phyloP scores from a whole-genome alignment of 1,140 invertebrate species.

The Acromyrmex heyeri region DNA sequence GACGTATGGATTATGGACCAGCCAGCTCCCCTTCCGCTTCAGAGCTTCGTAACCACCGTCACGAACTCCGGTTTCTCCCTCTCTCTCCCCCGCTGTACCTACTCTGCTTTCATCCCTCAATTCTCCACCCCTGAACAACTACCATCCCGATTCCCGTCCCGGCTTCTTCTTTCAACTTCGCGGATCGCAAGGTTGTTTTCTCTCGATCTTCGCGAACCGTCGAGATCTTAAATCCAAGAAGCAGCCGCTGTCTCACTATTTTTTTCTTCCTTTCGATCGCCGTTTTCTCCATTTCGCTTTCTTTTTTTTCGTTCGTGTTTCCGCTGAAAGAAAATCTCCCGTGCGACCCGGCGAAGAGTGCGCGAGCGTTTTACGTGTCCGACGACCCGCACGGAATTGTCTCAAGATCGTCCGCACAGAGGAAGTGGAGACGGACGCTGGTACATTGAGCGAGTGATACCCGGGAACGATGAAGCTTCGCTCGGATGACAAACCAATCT shows the following conservation, averaged over 20 bases:
- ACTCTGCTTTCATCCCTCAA: constrained; percentile 30
- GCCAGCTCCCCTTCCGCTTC: constrained; percentile 18
- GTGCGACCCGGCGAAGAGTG: constrained; percentile 14
- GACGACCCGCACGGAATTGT: constrained; percentile 68
- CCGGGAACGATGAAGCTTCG: constrained; percentile 53
- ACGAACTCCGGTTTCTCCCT: background rate
- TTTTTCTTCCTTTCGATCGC: background rate
- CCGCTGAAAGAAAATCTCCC: constrained; percentile 47
- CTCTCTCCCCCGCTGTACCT: background rate
- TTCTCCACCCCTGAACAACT: constrained; percentile 15
- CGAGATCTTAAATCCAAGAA: constrained; percentile 62
- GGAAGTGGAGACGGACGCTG: constrained; percentile 21
- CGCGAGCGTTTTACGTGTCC: constrained; percentile 57
- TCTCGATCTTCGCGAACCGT: constrained; percentile 39
- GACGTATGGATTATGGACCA: constrained; percentile 76
- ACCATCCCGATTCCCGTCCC: background rate
- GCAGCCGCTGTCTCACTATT: background rate
- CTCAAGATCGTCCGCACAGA: constrained; percentile 67
- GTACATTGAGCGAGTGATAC: background rate
- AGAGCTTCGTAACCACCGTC: background rate
- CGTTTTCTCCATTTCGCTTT: constrained; percentile 23
- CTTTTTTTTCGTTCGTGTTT: background rate
- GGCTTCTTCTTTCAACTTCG: constrained; percentile 14
- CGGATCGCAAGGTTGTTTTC: constrained; percentile 49
- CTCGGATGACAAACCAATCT: constrained; percentile 75